A percentile compares a stretch with the other conserved stretches of the same genome.
These are phyloP conservation scores for Spodoptera exigua DNA, from an alignment of 2,888 invertebrate genomes.

Conservation along the genomic window DNA sequence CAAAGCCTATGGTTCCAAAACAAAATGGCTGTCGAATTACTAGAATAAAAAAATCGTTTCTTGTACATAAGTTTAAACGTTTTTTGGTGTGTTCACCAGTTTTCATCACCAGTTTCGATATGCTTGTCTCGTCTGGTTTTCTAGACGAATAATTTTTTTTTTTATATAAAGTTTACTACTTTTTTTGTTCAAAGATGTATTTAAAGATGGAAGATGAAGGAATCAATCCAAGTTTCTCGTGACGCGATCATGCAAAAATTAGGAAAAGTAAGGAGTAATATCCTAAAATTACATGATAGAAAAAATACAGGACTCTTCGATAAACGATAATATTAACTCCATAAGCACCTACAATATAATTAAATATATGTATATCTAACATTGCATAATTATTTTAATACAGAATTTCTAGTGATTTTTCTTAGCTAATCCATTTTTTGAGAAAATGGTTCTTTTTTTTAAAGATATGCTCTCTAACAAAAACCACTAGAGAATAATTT, in stretches of 20 bases:
- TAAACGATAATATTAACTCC: conserved; percentile 46
- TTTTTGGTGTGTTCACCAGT: too few species aligned
- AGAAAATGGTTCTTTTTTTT: background rate
- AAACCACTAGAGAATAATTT: conserved; percentile 7
- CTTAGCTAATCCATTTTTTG: conserved; percentile 6
- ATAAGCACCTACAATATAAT: conserved; percentile 55
- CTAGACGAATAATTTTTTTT: too few species aligned
- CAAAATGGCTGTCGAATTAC: too few species aligned
- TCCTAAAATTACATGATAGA: conserved; percentile 37
- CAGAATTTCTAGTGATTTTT: conserved; percentile 8
- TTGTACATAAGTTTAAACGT: too few species aligned
- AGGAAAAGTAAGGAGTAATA: background rate
- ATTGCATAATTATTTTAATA: conserved; percentile 44
- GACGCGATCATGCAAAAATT: background rate
- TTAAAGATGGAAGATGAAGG: too few species aligned
- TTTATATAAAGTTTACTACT: too few species aligned
- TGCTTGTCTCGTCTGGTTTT: too few species aligned
- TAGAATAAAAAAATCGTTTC: too few species aligned
- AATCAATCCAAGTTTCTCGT: too few species aligned
- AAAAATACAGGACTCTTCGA: conserved; percentile 62
- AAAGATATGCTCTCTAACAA: conserved; percentile 3
- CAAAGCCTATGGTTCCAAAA: too few species aligned
- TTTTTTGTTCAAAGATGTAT: background rate
- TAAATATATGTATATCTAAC: conserved; percentile 46
- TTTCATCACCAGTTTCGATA: too few species aligned